Base-by-base conservation (phyloP, 2,888 invertebrate genomes). In the Sussaba pulchella region DNA sequence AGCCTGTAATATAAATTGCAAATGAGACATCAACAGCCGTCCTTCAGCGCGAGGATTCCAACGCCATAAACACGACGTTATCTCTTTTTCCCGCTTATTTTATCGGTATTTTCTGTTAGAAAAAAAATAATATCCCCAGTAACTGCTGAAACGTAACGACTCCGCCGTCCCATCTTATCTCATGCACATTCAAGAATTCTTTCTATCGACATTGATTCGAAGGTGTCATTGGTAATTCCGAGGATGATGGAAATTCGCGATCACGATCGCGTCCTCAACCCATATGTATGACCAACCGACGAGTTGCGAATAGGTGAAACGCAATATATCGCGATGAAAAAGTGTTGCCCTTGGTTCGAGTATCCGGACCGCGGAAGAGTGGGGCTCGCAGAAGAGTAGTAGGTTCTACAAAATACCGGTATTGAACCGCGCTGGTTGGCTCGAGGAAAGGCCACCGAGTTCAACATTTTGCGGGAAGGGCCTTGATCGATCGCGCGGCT, bases 401-500 rank as follows among this genome's bases (percentile, higher is more conserved):
- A 45, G 31, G 31, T 31, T 31, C 26, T 64, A 45, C 26, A 50
- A 79, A 75, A 70, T 59, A 26, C 31, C 70, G 71, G 45, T 67
- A 80, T 76, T 63, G 76, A 50, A 61, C 72, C n/a, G 72, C 43
- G 10, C 50, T 10, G 9, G 26, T 47, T 39, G 36, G 36, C 57
- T 31, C 69, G 50, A 64, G 59, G 69, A 78, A 54, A 61, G 31
- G 31, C 70, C 43, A 19, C 9, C 64, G 64, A 73, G 81, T 67
- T 77, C 57, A 77, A 73, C 41, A 73, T 76, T 75, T 80, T 45
- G 74, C 74, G 31, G 26, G 50, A 19, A 21, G 66, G 69, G 57
- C 72, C 81, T 78, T 77, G 78, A 81, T 81, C 77, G 77, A 75
- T 70, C 26, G 41, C 39, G 73, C 52, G 75, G 75, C 79, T 2